phyloP scores from a whole-genome alignment of 2,797 vertebrate genomes.

The Bradypus variegatus region DNA sequence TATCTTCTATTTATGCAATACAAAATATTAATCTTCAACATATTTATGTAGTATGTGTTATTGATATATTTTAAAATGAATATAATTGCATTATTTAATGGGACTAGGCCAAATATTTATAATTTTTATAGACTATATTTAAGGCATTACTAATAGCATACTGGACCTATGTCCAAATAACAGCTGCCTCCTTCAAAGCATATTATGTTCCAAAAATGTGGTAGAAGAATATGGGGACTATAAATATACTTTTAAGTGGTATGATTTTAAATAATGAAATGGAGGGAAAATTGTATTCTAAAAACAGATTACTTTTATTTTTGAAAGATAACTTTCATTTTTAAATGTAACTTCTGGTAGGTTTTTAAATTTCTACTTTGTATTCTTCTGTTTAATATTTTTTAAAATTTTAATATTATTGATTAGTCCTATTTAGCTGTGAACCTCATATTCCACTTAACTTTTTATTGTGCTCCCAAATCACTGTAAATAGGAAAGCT shows the following conservation, averaged over 20 bases:
- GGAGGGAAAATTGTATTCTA: not conserved
- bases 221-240: not conserved
- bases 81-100: not conserved
- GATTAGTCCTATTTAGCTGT: not conserved
- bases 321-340: not conserved
- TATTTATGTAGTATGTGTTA: not conserved
- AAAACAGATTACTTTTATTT: not conserved
- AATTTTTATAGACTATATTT: not conserved
- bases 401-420: not conserved
- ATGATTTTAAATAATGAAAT: conserved; percentile 21
- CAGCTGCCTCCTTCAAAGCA: not conserved
- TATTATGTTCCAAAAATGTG: not conserved
- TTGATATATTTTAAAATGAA: not conserved
- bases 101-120: not conserved
- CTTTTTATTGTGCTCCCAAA: not conserved
- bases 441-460: not conserved
- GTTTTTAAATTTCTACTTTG: not conserved
- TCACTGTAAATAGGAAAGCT: not conserved
- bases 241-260: not conserved
- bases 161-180: not conserved
- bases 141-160: not conserved
- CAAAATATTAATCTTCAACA: not conserved
- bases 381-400: not conserved
- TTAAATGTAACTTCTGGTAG: not conserved
- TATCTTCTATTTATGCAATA: not conserved